Evolutionary conservation across 2,113 vertebrate species (phyloP), one percentile per base, ranked within the genome.

Genomic region (Labeo catla): DNA sequence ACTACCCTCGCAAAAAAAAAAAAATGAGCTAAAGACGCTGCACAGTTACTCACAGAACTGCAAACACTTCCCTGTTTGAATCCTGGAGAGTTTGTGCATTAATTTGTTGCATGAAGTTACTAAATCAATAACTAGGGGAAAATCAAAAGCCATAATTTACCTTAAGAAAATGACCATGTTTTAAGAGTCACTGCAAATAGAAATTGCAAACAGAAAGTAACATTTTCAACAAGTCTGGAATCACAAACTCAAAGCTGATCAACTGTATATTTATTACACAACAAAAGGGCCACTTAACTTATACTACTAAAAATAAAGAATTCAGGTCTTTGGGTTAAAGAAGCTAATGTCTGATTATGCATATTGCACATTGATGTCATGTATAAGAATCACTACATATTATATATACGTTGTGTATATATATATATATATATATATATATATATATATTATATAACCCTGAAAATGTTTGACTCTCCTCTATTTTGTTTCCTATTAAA

Each of bases 1-100:
- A 66, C 86, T 90, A 86, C 87, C 87, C 79, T 68, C 63, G 66
- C 83, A 87, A 59, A 57, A 86, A 87, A 88, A 84, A 28, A 28
- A 28, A 28, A 28, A 70, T 86, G 82, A 54, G 47, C 87, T 47
- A 83, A 66, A 59, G 16, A 50, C 9, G 10, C 4, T 52, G 28
- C n/a, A 66, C n/a, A 8, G 19, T 34, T 23, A 12, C 39, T 52
- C 80, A 49, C 50, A 11, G 15, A 39, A 59, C 12, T 36, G 23
- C 50, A n/a, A 43, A 70, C 36, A 39, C 15, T 28, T 54, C 23
- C 47, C 49, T 54, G 74, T 77, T 54, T 34, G 74, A 28, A 77
- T 77, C n/a, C 23, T 36, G 23, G 23, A 74, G 4, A 77, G 13
- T 54, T 36, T 54, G 50, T 54, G 23, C 28, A 52, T 34, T 36